Conservation (phyloP, 2,888 invertebrate species). For the Tetragnatha montana region DNA sequence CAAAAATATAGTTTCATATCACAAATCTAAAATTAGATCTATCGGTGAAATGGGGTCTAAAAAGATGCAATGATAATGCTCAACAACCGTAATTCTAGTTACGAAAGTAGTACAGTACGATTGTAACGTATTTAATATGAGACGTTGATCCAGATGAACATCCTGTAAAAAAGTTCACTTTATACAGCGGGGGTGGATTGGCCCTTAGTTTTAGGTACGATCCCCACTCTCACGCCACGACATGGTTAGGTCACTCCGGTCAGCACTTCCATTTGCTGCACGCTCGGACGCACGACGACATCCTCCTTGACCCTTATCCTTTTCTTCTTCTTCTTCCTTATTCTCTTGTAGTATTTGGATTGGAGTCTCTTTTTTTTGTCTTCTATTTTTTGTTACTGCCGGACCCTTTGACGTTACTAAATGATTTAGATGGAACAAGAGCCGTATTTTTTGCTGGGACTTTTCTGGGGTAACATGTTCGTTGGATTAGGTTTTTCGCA, state of each 20-base stretch:
- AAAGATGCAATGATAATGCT: no score
- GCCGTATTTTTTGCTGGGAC: background rate
- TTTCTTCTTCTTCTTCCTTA: constrained; percentile 20
- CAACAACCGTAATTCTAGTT: no score
- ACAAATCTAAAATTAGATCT: no score
- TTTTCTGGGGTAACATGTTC: background rate
- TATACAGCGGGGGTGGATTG: background rate
- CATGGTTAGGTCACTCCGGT: constrained; percentile 32
- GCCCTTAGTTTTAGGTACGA: constrained; percentile 25
- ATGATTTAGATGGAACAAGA: background rate
- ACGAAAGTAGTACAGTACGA: no score
- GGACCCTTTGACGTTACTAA: background rate
- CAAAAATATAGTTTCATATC: no score
- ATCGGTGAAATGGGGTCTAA: no score
- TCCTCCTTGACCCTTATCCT: constrained; percentile 38
- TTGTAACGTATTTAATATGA: no score
- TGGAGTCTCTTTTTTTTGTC: background rate
- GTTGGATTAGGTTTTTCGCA: background rate
- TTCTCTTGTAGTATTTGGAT: constrained; percentile 10
- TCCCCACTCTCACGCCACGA: constrained; percentile 23
- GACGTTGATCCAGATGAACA: background rate
- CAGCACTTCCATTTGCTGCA: constrained; percentile 26
- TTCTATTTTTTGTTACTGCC: background rate
- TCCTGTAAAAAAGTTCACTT: background rate
- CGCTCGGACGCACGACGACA: constrained; percentile 37